Percentiles rank a stretch among this genome's conserved stretches.
Evolutionary conservation across 1,140 invertebrate genomes (phyloP).

Genomic region (Ostrea edulis): DNA sequence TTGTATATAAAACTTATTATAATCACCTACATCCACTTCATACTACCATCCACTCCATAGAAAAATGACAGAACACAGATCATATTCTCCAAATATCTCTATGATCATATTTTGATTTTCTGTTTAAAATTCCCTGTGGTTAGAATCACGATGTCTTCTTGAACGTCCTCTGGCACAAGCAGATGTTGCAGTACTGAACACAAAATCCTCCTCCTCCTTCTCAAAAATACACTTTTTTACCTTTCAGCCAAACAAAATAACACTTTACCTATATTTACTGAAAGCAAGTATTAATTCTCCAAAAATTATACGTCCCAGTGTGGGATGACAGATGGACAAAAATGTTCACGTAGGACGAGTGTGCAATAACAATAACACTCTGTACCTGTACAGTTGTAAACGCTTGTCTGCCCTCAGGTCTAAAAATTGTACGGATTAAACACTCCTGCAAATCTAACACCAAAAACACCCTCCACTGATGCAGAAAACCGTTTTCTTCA

Average conservation of each 20-base stretch:
- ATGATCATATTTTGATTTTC: background rate
- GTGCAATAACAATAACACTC: constrained; percentile 1
- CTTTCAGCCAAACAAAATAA: background rate
- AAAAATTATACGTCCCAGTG: background rate
- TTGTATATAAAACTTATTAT: too few species aligned
- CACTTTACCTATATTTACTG: constrained; percentile 9
- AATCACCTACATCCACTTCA: too few species aligned
- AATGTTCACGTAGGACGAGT: constrained; percentile 16
- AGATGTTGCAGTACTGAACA: background rate
- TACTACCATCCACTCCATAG: background rate
- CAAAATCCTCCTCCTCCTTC: background rate
- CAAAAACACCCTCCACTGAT: constrained; percentile 26
- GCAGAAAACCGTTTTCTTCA: background rate
- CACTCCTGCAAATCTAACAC: constrained; percentile 15
- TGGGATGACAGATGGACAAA: constrained; percentile 5
- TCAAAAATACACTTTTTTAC: background rate
- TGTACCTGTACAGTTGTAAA: constrained; percentile 9
- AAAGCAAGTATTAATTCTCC: background rate
- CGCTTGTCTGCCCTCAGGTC: constrained; percentile 25
- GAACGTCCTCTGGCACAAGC: background rate
- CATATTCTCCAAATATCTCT: background rate
- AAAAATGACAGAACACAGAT: background rate
- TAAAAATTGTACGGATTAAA: constrained; percentile 1
- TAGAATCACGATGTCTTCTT: background rate
- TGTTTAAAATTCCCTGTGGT: too few species aligned